These are phyloP conservation scores for Nothocercus nigrocapillus DNA, from an alignment of 2,113 vertebrate genomes.

Conservation along the genomic window DNA sequence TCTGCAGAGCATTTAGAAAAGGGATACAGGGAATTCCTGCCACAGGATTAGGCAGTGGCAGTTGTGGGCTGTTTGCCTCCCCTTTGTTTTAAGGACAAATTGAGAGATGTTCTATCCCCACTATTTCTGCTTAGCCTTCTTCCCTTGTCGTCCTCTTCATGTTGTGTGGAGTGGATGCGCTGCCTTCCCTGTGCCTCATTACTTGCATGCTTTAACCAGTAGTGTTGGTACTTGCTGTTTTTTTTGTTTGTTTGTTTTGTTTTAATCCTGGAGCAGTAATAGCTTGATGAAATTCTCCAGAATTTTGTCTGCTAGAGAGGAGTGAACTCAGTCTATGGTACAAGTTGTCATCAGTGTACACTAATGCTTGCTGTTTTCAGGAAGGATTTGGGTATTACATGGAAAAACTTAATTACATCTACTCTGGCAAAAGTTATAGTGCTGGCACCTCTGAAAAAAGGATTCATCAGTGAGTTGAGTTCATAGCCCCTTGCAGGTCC, in stretches of 20 bases:
- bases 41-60: not conserved
- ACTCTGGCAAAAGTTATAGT: not conserved
- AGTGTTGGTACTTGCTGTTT: not conserved
- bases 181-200: not conserved
- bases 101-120: not conserved
- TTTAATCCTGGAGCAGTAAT: not conserved
- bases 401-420: not conserved
- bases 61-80: not conserved
- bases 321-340: not conserved
- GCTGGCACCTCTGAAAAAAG: not conserved
- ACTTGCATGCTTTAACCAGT: not conserved
- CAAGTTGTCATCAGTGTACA: not conserved
- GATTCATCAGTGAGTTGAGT: not conserved
- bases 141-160: fast-evolving
- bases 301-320: not conserved
- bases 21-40: not conserved
- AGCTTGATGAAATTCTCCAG: not conserved
- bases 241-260: not conserved
- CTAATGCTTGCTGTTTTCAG: not conserved
- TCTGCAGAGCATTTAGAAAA: not conserved
- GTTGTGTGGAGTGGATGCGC: fast-evolving
- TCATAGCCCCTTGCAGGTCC: not conserved
- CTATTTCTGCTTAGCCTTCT: not conserved
- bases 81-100: not conserved
- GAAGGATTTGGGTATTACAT: not conserved